Evolutionary conservation across 1,140 invertebrate species (phyloP), one percentile per base, ranked within the genome.

Genomic region (Temnothorax nylanderi): DNA sequence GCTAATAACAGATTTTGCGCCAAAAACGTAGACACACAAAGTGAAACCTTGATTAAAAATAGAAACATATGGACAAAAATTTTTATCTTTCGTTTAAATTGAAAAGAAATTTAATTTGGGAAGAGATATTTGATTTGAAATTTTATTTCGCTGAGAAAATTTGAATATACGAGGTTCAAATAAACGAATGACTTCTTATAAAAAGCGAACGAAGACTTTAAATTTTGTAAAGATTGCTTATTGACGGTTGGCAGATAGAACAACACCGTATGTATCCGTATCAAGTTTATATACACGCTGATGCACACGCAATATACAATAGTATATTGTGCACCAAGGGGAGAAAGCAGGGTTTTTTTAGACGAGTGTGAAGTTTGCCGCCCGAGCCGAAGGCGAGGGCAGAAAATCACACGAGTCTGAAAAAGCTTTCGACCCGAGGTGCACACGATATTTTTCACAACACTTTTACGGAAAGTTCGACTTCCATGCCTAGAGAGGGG

Each of bases 211-310:
- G 5, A 34, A 58, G 26, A 47, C 1, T 21, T 18, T 6, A 34
- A 34, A 75, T 75, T 60, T 21, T 10, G 41, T 8, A 18, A 21
- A 34, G 18, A 60, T 82, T 72, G 32, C 47, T 34, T 58, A 47
- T 60, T 82, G 51, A 72, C 21, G 16, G 21, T 8, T 74, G 7
- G 21, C 11, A 16, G 3, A 41, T 6, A 8, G 16, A 74, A 37
- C 7, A 58, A n/a, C 67, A 65, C 13, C 34, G 10, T 56, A 34
- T 69, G 32, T 80, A 54, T 86, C 13, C 21, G 18, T 58, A 6
- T 86, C 71, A 75, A 60, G 58, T 87, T 49, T 49, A 82, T 41
- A 11, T 32, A 26, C 10, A 41, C 13, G 62, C 32, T 37, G 37
- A 72, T 75, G 58, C 47, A 34, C 44, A 65, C 44, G n/a, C 47